Conservation (phyloP, 2,797 vertebrate genomes). For the Sarcoramphus papa region DNA sequence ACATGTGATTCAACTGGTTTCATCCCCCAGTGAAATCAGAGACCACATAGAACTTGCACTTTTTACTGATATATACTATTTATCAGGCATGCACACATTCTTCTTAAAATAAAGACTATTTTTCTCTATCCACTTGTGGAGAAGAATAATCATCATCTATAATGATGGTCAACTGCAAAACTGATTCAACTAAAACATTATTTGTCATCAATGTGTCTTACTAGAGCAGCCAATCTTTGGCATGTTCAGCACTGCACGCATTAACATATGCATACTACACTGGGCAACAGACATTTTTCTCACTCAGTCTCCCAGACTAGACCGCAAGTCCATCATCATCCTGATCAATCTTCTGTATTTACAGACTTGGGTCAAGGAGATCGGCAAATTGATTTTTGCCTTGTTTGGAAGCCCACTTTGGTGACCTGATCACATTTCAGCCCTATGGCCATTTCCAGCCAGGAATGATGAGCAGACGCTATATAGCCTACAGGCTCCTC, state of each 20-base stretch:
- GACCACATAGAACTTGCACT: neutral
- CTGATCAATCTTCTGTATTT: neutral
- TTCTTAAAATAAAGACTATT: neutral
- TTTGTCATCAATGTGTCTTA: neutral
- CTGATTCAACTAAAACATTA: neutral
- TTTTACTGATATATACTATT: neutral
- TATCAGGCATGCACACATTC: neutral
- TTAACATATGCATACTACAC: fast-evolving
- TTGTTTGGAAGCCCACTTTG: neutral
- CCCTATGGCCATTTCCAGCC: neutral
- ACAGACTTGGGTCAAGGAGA: neutral
- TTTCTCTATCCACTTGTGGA: neutral
- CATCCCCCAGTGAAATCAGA: neutral
- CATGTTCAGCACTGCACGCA: neutral
- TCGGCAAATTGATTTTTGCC: neutral
- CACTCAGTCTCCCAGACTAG: neutral
- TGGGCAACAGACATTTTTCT: neutral
- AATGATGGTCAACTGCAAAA: neutral
- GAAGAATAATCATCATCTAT: neutral
- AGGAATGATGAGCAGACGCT: neutral
- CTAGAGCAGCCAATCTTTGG: neutral
- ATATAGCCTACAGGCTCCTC: neutral
- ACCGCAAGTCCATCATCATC: neutral
- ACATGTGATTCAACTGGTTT: neutral
- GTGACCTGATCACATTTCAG: neutral